These are phyloP conservation scores for Brachypalpus laphriformis DNA, from an alignment of 2,888 invertebrate genomes.

Conservation along the genomic window DNA sequence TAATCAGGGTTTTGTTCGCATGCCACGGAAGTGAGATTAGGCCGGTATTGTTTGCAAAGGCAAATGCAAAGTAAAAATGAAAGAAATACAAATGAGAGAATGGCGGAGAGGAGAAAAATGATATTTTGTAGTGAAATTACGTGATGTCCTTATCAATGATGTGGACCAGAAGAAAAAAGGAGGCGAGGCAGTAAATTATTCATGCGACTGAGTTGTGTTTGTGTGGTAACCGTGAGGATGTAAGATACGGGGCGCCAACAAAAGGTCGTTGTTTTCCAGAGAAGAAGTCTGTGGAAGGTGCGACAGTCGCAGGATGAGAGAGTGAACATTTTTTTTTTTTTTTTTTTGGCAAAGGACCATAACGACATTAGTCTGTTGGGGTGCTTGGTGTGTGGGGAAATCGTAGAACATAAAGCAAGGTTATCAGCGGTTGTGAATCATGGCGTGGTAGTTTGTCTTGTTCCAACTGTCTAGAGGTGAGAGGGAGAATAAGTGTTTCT, in stretches of 20 bases:
- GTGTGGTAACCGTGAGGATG: background rate
- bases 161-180: conserved; percentile 31
- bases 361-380: background rate
- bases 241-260: conserved; percentile 40
- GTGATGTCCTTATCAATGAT: conserved; percentile 74
- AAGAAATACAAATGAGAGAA: conserved; percentile 27
- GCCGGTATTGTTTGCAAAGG: conserved; percentile 71
- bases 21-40: conserved; percentile 75
- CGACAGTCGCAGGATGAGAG: conserved; percentile 6
- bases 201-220: conserved; percentile 37
- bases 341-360: background rate
- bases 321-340: background rate
- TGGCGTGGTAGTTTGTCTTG: conserved; percentile 56
- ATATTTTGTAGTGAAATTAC: conserved; percentile 70
- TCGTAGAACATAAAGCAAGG: conserved; percentile 58
- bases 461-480: conserved; percentile 7
- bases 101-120: conserved; percentile 54
- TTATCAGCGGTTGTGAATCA: conserved; percentile 60
- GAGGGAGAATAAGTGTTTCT: background rate
- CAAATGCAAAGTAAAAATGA: conserved; percentile 68
- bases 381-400: conserved; percentile 25
- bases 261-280: conserved; percentile 65
- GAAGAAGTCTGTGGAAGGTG: conserved; percentile 4
- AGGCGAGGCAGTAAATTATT: conserved; percentile 66
- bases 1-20: conserved; percentile 72